These are phyloP conservation scores for Nesospiza acunhae DNA, from an alignment of 2,113 vertebrate genomes.

Conservation along the genomic window DNA sequence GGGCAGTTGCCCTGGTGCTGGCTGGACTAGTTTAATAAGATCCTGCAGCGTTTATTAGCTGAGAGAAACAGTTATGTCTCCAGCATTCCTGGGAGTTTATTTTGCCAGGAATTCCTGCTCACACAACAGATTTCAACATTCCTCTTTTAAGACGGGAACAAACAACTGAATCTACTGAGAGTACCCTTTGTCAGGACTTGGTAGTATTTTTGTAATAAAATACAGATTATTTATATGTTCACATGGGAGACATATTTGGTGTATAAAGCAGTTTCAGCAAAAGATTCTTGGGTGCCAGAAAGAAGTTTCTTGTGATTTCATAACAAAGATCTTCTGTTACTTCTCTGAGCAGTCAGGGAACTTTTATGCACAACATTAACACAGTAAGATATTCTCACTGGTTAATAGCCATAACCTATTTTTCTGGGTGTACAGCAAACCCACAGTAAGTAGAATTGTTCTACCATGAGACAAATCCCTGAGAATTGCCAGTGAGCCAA, in stretches of 20 bases:
- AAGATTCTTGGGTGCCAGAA: slow-evolving; percentile 48
- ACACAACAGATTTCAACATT: slow-evolving; percentile 52
- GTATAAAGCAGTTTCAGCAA: slow-evolving; percentile 6
- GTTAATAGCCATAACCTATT: neutral
- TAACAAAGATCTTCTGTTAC: slow-evolving; percentile 36
- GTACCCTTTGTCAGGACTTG: slow-evolving; percentile 46
- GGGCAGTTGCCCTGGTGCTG: neutral
- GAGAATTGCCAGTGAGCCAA: neutral
- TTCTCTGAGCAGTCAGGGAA: neutral
- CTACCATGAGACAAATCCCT: neutral
- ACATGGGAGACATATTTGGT: slow-evolving; percentile 21
- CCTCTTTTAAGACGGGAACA: slow-evolving; percentile 21
- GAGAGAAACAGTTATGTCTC: slow-evolving; percentile 26
- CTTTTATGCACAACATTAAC: neutral
- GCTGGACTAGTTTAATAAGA: neutral
- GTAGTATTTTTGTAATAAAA: slow-evolving; percentile 59
- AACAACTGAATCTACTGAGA: slow-evolving; percentile 51
- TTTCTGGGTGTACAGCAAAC: neutral
- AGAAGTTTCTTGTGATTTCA: slow-evolving; percentile 24
- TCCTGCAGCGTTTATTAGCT: slow-evolving; percentile 34
- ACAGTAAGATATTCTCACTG: neutral
- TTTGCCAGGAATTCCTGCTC: slow-evolving; percentile 25
- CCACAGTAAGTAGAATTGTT: neutral
- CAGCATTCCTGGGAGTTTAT: slow-evolving; percentile 32
- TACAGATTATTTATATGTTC: slow-evolving; percentile 57